Evolutionary conservation across 1,140 invertebrate genomes (phyloP), one percentile per base, ranked within the genome.

Genomic region (Cotesia chilonis): DNA sequence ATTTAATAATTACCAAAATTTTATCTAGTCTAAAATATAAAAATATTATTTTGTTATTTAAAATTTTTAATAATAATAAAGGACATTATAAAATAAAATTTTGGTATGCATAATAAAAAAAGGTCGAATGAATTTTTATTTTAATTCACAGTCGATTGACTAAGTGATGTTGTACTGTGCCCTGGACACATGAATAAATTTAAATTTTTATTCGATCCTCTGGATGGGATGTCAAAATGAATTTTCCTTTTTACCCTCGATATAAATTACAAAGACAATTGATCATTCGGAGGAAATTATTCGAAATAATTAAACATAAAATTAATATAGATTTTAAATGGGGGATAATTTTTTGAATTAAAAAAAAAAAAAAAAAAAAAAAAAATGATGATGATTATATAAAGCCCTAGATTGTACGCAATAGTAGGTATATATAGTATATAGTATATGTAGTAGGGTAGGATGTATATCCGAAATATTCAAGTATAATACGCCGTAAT

Each of bases 161-260:
- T 68, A 28, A 55, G 51, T 59, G 37, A 55, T 28, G n/a, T 17
- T n/a, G 7, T 66, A 14, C 38, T 4, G 7, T 66, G 36, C 38
- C 4, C 10, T n/a, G n/a, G 66, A 36, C 66, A 38, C 67, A 68
- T 68, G 67, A 68, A 68, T 68, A 68, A 68, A 68, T 68, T 68
- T 68, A 60, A 57, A 68, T 68, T 68, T 68, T 68, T 59, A 59
- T 59, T 41, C 17, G 7, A 14, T 20, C 3, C 52, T 36, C 55
- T 12, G 14, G 28, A 28, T 38, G 20, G 35, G 3, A 68, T 17
- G 35, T 60, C 37, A 68, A 6, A 60, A 59, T 68, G 14, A 37
- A 68, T 68, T 68, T 9, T 17, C 5, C 17, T 9, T 10, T 59
- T 28, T 59, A 20, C 9, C 17, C 7, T 55, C 54, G 5, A 55